These are phyloP conservation scores for Megalops atlanticus DNA, from an alignment of 2,113 vertebrate genomes.

Conservation along the genomic window DNA sequence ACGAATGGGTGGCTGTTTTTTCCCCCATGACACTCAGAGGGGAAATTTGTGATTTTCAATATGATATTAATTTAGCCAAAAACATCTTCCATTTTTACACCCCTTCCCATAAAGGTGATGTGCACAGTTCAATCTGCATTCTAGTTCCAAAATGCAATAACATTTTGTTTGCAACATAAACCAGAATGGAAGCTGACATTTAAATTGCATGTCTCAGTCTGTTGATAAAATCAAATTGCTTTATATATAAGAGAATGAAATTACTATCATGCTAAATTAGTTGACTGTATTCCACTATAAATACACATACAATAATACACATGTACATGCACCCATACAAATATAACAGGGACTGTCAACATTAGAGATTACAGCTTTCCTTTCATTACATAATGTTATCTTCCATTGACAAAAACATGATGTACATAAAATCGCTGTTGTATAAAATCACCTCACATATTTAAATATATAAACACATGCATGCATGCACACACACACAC, in stretches of 20 bases:
- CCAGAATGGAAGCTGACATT: conserved; percentile 50
- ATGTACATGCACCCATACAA: too few species aligned
- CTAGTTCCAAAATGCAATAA: conserved; percentile 34
- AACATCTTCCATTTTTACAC: conserved; percentile 50
- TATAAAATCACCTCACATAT: too few species aligned
- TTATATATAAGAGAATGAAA: not conserved
- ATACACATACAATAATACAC: too few species aligned
- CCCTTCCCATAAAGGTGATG: conserved; percentile 54
- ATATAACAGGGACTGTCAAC: too few species aligned
- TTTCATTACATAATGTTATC: too few species aligned
- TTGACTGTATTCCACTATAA: not conserved
- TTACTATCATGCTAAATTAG: not conserved
- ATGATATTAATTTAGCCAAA: conserved; percentile 57
- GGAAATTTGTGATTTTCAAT: conserved; percentile 49
- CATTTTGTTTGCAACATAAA: conserved; percentile 49
- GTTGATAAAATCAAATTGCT: conserved; percentile 25
- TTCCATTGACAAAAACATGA: too few species aligned
- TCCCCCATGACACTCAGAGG: conserved; percentile 44
- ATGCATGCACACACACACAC: too few species aligned
- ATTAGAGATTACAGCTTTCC: too few species aligned
- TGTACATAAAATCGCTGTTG: too few species aligned
- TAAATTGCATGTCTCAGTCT: conserved; percentile 26
- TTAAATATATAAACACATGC: too few species aligned
- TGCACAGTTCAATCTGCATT: conserved; percentile 60
- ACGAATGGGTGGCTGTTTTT: conserved; percentile 48